Evolutionary conservation across 2,797 vertebrate species (phyloP).

Genomic region (Falco naumanni): DNA sequence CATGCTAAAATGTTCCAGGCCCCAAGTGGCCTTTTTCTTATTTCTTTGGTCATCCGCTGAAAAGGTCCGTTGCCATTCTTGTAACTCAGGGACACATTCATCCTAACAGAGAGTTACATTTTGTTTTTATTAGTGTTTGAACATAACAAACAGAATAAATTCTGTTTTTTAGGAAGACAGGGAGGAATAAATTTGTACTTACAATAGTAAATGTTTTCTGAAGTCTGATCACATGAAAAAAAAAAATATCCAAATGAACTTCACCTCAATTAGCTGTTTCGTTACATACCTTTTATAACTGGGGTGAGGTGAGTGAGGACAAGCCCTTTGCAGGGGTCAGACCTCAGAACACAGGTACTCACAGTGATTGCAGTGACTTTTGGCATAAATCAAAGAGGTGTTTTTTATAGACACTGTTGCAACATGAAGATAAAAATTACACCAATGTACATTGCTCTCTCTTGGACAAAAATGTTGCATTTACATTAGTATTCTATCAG

Average conservation of each 20-base stretch:
- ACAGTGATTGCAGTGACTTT: neutral
- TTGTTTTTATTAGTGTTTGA: neutral
- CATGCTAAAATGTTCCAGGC: neutral
- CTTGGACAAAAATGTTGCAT: neutral
- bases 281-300: neutral
- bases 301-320: neutral
- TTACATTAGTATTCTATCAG: neutral
- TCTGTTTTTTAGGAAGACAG: neutral
- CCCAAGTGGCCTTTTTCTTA: neutral
- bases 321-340: neutral
- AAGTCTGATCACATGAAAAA: neutral
- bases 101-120: neutral
- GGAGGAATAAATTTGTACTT: neutral
- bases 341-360: neutral
- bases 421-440: conserved; percentile 24
- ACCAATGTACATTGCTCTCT: neutral
- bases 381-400: neutral
- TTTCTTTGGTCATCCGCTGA: neutral
- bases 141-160: neutral
- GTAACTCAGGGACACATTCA: neutral
- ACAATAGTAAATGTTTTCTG: neutral
- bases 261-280: neutral
- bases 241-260: neutral
- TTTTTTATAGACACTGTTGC: neutral
- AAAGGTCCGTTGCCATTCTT: neutral